A percentile compares a stretch with the other conserved stretches of the same genome.
phyloP scores from a whole-genome alignment of 37 sponge, comb jelly and placozoan genomes.

The Diacarnus erythraeanus region DNA sequence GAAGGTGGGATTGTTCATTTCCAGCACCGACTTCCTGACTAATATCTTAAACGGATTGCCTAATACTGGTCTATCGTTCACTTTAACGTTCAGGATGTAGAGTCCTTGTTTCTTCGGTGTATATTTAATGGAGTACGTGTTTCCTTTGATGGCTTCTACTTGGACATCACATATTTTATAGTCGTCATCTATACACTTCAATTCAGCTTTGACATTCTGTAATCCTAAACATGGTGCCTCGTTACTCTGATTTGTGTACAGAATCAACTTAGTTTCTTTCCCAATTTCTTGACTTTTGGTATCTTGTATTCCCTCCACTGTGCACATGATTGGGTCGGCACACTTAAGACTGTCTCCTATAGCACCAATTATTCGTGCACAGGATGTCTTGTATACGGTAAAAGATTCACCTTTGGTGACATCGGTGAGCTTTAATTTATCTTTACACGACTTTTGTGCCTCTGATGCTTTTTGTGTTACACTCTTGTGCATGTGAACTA shows the following conservation, averaged over 20 bases:
- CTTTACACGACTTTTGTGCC: not conserved
- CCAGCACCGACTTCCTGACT: not conserved
- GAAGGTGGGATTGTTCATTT: not conserved
- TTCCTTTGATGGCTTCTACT: not conserved
- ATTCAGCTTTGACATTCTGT: not conserved
- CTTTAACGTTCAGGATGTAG: not conserved
- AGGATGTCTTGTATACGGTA: not conserved
- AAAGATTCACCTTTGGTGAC: not conserved
- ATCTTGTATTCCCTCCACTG: not conserved
- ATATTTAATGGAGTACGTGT: not conserved
- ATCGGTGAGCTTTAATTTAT: not conserved
- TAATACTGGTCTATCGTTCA: not conserved
- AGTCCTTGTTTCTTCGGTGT: not conserved
- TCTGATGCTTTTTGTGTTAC: not conserved
- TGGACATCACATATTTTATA: not conserved
- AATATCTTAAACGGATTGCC: not conserved
- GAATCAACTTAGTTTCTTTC: not conserved
- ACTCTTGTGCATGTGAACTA: not conserved
- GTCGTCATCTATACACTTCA: not conserved
- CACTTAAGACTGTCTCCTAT: not conserved
- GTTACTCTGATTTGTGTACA: not conserved
- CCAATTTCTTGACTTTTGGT: not conserved
- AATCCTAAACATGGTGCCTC: not conserved
- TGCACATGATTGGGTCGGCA: not conserved
- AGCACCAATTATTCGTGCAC: not conserved